phyloP scores from a whole-genome alignment of 2,797 vertebrate genomes.

The Vespertilio murinus region DNA sequence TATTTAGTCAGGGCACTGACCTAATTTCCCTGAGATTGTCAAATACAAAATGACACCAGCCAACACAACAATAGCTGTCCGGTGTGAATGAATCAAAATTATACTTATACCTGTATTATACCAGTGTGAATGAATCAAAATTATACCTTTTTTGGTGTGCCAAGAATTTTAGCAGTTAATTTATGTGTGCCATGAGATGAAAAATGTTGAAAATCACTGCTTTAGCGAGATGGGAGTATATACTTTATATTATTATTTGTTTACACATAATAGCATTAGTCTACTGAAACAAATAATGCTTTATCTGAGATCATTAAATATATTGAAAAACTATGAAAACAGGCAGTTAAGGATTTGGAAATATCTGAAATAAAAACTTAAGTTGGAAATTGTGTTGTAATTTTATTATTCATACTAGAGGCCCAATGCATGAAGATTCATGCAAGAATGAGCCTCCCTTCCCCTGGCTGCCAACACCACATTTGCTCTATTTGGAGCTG shows the following conservation, averaged over 20 bases:
- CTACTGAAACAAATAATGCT: slow-evolving; percentile 27
- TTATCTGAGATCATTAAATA: slow-evolving; percentile 32
- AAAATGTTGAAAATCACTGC: background rate
- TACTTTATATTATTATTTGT: background rate
- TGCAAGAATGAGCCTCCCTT: too few species aligned
- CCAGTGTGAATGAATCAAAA: background rate
- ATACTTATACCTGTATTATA: background rate
- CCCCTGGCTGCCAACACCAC: too few species aligned
- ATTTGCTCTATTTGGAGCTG: too few species aligned
- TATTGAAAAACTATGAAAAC: slow-evolving; percentile 10
- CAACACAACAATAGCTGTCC: background rate
- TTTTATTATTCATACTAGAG: slow-evolving; percentile 52
- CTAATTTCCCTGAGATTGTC: background rate
- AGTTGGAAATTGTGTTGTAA: slow-evolving; percentile 21
- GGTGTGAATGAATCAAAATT: background rate
- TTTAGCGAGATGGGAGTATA: background rate
- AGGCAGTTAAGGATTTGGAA: slow-evolving; percentile 5
- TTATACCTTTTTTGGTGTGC: background rate
- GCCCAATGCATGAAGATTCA: too few species aligned
- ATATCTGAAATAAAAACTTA: slow-evolving; percentile 25
- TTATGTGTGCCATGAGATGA: background rate
- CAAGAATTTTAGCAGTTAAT: background rate
- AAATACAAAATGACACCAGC: background rate
- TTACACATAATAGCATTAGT: background rate
- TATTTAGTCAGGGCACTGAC: background rate